Evolutionary conservation across 2,888 invertebrate genomes (phyloP).

Genomic region (Caenorhabditis wallacei): DNA sequence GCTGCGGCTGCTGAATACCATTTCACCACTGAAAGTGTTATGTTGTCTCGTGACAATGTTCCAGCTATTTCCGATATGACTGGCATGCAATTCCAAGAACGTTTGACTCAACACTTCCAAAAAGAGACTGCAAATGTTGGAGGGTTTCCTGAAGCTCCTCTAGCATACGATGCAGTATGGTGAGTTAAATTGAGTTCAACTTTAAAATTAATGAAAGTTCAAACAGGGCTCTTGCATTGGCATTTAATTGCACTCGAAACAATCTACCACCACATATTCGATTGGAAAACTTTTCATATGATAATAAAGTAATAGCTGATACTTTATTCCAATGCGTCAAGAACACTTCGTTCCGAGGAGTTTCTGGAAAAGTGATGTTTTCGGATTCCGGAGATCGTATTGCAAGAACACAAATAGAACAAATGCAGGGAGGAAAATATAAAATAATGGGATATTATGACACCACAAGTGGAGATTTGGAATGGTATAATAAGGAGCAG

Average conservation of each 20-base stretch:
- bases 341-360: conserved; percentile 97
- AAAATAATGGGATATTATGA: conserved; percentile 96
- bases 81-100: conserved; percentile 89
- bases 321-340: conserved; percentile 98
- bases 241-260: conserved; percentile 97
- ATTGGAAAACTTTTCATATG: conserved; percentile 96
- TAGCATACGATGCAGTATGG: conserved; percentile 99
- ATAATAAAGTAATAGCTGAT: conserved; percentile 94
- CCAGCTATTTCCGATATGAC: conserved; percentile 88
- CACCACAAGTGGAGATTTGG: conserved; percentile 94
- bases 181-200: conserved; percentile 52
- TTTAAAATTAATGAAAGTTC: conserved; percentile 28
- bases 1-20: conserved; percentile 96
- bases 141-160: conserved; percentile 91
- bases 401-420: conserved; percentile 98
- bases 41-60: conserved; percentile 97
- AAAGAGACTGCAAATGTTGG: conserved; percentile 91
- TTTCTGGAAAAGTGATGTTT: conserved; percentile 97
- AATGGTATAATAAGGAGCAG: conserved; percentile 91
- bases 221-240: conserved; percentile 91
- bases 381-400: conserved; percentile 97
- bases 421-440: conserved; percentile 95
- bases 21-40: conserved; percentile 97
- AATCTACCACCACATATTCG: conserved; percentile 90
- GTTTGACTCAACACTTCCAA: conserved; percentile 91